phyloP scores from a whole-genome alignment of 64 coral and sea anemone species.

The Hydrozoanthus tunicans region DNA sequence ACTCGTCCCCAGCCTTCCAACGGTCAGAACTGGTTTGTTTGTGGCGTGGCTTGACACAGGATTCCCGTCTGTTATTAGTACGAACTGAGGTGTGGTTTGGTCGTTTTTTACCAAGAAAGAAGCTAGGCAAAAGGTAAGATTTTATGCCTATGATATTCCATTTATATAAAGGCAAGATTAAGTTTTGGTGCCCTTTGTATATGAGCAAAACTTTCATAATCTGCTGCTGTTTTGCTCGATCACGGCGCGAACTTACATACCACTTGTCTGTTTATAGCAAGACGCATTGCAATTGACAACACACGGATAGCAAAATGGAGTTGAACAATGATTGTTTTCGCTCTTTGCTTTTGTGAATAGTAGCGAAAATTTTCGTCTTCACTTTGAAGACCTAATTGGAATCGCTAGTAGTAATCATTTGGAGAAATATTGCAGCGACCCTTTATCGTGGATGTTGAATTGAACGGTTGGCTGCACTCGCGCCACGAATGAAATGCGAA shows the following conservation, averaged over 20 bases:
- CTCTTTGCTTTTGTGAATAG: neutral
- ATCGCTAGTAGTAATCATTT: neutral
- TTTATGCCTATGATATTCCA: neutral
- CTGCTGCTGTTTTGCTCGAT: neutral
- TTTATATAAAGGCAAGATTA: neutral
- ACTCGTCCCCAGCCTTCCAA: constrained; percentile 1
- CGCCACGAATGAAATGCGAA: constrained; percentile 18
- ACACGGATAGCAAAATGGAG: neutral
- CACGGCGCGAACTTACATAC: neutral
- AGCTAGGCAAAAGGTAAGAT: constrained; percentile 1
- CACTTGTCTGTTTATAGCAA: too few species aligned
- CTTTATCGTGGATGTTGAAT: neutral
- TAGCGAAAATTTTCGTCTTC: neutral
- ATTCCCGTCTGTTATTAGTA: neutral
- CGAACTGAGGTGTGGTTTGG: constrained; percentile 51
- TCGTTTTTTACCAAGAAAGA: neutral
- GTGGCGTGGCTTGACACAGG: constrained; percentile 30
- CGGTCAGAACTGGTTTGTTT: constrained; percentile 15
- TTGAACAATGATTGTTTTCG: neutral
- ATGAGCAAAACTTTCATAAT: neutral
- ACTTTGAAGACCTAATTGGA: neutral
- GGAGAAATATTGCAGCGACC: neutral
- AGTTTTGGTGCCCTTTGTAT: neutral
- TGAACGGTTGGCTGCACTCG: neutral
- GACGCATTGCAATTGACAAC: neutral